Evolutionary conservation across 2,888 invertebrate genomes (phyloP), one percentile per base, ranked within the genome.

Genomic region (Biston betularia): DNA sequence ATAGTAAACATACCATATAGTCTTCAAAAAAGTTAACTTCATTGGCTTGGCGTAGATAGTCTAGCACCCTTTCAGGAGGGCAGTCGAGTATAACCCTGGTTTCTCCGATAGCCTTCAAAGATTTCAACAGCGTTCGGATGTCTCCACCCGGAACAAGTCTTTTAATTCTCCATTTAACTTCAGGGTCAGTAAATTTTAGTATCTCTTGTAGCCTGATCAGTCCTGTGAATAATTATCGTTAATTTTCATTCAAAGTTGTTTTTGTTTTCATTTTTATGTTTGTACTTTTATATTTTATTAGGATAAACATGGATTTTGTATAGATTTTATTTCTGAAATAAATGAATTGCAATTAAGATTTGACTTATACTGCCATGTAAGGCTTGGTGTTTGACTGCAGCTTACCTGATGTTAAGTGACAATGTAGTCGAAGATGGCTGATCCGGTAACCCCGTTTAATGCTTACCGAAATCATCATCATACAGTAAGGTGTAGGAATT

Each of bases 21-120:
- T 97, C 97, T 67, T 96, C 96, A 83, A 98, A 95, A 89, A 98
- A 95, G 75, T 97, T 97, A 12, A 98, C 96, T 85, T 97, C 97
- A 73, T 96, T 95, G 0, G 98, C 98, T 87, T 98, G 97, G 52
- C 95, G 94, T 33, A 97, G 83, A 55, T 97, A 95, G 1, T 94
- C 90, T 0, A 96, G 79, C 12, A 97, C 93, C 79, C 95, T 95
- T 9, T 96, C 95, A 0, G 95, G 89, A 0, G 95, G 94, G 77
- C 97, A 97, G 82, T 98, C 98, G 10, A 98, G 82, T 6, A 98
- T 94, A 12, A 98, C 95, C 77, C 96, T 95, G 56, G 95, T 95
- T 75, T 96, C 96, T 0, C 95, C 95, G 0, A 96, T 94, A 10
- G 94, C 93, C 77, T 96, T 96, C 49, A 98, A 94, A 70, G 96